These are phyloP conservation scores for Euschistus heros DNA, from an alignment of 1,140 invertebrate species.

Conservation along the genomic window DNA sequence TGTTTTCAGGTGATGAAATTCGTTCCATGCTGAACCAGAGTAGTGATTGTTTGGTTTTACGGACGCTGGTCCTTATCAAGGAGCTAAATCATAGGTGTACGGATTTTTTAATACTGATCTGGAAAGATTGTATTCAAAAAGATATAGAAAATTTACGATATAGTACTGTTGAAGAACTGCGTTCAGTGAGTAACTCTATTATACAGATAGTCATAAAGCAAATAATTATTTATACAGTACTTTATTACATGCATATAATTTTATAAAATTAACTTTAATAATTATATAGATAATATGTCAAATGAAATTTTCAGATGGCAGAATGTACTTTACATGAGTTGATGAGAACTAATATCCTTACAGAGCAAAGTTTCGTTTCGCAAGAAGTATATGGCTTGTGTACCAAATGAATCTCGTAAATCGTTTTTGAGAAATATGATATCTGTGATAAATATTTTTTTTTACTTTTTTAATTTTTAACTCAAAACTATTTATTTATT, in stretches of 20 bases:
- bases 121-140: slow-evolving; percentile 9
- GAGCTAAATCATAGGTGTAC: slow-evolving; percentile 5
- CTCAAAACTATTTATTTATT: no score
- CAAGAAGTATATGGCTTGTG: no score
- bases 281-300: background rate
- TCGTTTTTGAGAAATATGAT: no score
- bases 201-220: no score
- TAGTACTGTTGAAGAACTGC: background rate
- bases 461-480: no score
- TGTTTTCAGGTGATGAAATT: slow-evolving; percentile 17
- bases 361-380: no score
- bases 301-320: background rate
- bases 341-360: no score
- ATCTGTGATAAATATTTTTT: no score
- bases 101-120: background rate
- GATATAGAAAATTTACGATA: slow-evolving; percentile 17
- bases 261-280: background rate
- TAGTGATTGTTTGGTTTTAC: slow-evolving; percentile 2
- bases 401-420: no score
- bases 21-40: slow-evolving; percentile 13
- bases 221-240: no score
- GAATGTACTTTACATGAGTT: no score
- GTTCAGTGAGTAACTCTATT: background rate
- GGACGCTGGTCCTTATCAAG: slow-evolving; percentile 9
- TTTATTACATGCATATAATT: no score